Base-by-base conservation (phyloP, 1,140 invertebrate species). In the Drosophila asahinai region DNA sequence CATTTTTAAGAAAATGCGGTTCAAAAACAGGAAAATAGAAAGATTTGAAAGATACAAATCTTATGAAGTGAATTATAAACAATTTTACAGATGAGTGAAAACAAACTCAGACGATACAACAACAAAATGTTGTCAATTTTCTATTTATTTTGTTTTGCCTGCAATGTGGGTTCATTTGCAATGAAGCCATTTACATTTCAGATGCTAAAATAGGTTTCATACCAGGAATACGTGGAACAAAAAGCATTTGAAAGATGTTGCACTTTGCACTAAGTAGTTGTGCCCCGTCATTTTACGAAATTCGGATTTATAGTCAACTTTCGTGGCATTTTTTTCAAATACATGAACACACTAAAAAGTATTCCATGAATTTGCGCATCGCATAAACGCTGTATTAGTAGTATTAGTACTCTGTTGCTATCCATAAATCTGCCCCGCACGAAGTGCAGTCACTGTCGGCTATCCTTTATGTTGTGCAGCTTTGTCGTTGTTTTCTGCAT, bases 391-490 rank as follows among this genome's bases (percentile, higher is more conserved):
- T 15, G 52, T 14, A 36, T 19, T 8, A 17, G 25, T 30, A 33
- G 52, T 14, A 36, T 36, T 8, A 17, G 25, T 30, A 33, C 9
- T 7, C 8, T 52, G 57, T 72, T 42, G 66, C 19, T 14, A 43
- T 66, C 47, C 66, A 38, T 52, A 22, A 54, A 45, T 70, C 30
- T 68, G 17, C 36, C 55, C 43, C 17, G 42, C 49, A 33, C 57
- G 3, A 54, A 55, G 14, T 78, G 82, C 78, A 74, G 64, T 74
- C 52, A 60, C 64, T 60, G 77, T 54, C 57, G 68, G 51, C 43
- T 51, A 74, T 59, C 67, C 58, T 73, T 48, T 49, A 71, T 63
- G 61, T 49, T 40, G 52, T 77, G 52, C 66, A 52, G 49, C 64
- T 67, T 65, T 77, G 66, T 60, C 40, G 62, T 22, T 54, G 19